Evolutionary conservation across 1,140 invertebrate genomes (phyloP), one percentile per base, ranked within the genome.

Genomic region (Hylaeus anthracinus): DNA sequence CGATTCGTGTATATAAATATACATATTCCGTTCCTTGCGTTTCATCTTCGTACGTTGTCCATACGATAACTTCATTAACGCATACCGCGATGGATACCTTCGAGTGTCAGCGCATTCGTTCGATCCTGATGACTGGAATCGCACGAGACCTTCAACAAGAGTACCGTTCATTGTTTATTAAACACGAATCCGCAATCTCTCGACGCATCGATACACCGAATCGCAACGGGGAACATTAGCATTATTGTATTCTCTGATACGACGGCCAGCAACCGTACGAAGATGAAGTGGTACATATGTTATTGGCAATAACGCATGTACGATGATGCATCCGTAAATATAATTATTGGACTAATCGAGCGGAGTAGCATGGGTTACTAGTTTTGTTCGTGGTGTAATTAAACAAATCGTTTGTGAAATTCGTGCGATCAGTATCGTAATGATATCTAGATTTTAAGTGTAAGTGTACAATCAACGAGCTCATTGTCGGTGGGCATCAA

Each of bases 31-130:
- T 86, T 86, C 67, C 79, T 78, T 72, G 45, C 72, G 81, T 82
- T 86, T 83, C 84, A 83, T 86, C 85, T 86, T 86, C 80, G 81
- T 86, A 83, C 84, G 79, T 84, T 75, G 84, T 72, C 12, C 61
- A 15, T 43, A 26, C 26, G 26, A 61, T 70, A 39, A 58, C 64
- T 69, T 39, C n/a, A 67, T 51, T 51, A 51, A 51, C 6, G 51
- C 51, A 9, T 51, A 10, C 51, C 8, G 51, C 51, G 51, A 51
- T 51, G 51, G 9, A 9, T 10, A 51, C 51, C 2, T 51, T 51
- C 10, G 8, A 51, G 10, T 51, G 6, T 51, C 2, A 2, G 45
- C 8, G 45, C 45, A 48, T 55, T 26, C n/a, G 8, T 45, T 64
- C 9, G 45, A 8, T 67, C 53, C 41, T 9, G 15, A 51, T 15